Percentiles rank a stretch among this genome's conserved stretches.
phyloP scores from a whole-genome alignment of 2,888 invertebrate genomes.

The Polydrusus pterygomalis region DNA sequence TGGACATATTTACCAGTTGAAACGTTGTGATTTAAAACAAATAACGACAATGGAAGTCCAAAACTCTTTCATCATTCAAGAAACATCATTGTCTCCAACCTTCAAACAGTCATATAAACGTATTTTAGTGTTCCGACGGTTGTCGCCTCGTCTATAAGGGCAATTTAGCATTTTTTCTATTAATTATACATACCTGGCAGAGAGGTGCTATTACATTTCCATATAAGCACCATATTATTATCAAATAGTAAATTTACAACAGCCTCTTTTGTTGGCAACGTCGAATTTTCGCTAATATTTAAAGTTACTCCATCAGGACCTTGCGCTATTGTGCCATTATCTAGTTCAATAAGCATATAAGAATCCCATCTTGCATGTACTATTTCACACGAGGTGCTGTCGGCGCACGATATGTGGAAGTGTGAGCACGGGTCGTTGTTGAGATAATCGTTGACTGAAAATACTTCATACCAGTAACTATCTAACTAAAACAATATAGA shows the following conservation, averaged over 20 bases:
- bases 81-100: no score
- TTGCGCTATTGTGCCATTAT: conserved; percentile 38
- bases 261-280: not conserved
- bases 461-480: conserved; percentile 48
- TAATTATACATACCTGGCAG: conserved; percentile 20
- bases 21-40: no score
- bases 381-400: conserved; percentile 21
- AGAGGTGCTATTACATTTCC: conserved; percentile 38
- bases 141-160: no score
- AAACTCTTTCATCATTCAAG: no score
- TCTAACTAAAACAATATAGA: conserved; percentile 35
- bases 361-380: conserved; percentile 38
- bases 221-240: conserved; percentile 34
- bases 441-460: conserved; percentile 26
- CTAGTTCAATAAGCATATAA: conserved; percentile 15
- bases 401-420: conserved; percentile 38
- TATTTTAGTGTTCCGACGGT: no score
- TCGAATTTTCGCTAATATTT: not conserved
- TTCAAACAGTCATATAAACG: no score
- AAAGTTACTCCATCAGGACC: conserved; percentile 12
- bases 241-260: conserved; percentile 39
- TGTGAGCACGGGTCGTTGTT: conserved; percentile 42
- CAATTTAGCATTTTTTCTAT: not conserved
- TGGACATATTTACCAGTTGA: no score
- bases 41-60: no score